Evolutionary conservation across 2,113 vertebrate species (phyloP).

Genomic region (Calyptommatus sinebrachiatus): DNA sequence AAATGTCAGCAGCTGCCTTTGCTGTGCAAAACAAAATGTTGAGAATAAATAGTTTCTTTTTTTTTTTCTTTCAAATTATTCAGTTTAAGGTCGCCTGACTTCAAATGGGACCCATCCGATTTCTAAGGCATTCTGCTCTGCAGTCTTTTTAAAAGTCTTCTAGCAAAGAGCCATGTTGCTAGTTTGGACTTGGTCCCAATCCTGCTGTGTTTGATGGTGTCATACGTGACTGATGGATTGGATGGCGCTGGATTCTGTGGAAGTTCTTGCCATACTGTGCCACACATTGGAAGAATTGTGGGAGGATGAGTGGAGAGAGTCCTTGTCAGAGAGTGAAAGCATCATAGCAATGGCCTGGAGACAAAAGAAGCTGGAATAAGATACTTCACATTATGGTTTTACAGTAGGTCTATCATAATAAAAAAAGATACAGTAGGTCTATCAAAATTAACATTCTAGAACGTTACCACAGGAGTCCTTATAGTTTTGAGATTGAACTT

Average conservation of each 20-base stretch:
- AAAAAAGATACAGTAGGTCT: background rate
- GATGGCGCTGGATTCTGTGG: slow-evolving; percentile 90
- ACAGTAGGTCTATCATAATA: background rate
- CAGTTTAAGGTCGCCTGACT: slow-evolving; percentile 85
- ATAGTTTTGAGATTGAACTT: background rate
- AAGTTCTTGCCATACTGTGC: slow-evolving; percentile 92
- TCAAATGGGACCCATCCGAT: slow-evolving; percentile 82
- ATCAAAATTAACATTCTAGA: no score
- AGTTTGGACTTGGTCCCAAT: slow-evolving; percentile 80
- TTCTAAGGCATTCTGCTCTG: slow-evolving; percentile 90
- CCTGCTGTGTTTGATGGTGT: slow-evolving; percentile 71
- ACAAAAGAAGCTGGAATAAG: slow-evolving; percentile 29
- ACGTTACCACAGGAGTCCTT: background rate
- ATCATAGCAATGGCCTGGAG: slow-evolving; percentile 95
- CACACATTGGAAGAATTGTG: slow-evolving; percentile 88
- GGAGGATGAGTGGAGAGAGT: slow-evolving; percentile 85
- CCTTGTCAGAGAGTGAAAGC: slow-evolving; percentile 95
- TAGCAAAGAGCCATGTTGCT: slow-evolving; percentile 76
- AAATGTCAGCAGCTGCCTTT: slow-evolving; percentile 93
- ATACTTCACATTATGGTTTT: background rate
- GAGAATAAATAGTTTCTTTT: slow-evolving; percentile 93
- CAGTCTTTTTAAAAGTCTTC: slow-evolving; percentile 82
- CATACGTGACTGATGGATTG: slow-evolving; percentile 98
- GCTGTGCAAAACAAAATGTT: slow-evolving; percentile 98
- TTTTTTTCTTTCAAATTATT: slow-evolving; percentile 75